Evolutionary conservation across 2,113 vertebrate genomes (phyloP).

Genomic region (Brachyhypopomus occidentalis): DNA sequence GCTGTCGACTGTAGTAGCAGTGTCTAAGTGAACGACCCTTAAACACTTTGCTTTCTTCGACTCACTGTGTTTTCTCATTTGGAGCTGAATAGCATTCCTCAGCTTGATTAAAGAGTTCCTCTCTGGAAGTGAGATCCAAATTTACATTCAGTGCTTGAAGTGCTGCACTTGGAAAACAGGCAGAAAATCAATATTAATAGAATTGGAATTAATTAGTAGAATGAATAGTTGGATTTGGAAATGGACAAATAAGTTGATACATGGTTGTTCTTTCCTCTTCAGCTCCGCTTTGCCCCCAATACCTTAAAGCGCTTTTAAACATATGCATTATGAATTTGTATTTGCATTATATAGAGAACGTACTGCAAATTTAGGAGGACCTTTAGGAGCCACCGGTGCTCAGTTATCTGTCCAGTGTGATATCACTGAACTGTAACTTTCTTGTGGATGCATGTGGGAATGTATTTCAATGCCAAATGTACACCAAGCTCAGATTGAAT

Average conservation of each 20-base stretch:
- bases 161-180: conserved; percentile 12
- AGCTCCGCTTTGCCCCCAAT: conserved; percentile 20
- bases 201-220: not conserved
- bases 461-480: not conserved
- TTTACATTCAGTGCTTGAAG: conserved; percentile 9
- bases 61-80: not conserved
- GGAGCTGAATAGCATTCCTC: not conserved
- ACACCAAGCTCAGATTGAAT: not conserved
- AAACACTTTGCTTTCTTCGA: not conserved
- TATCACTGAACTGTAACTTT: not conserved
- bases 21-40: not conserved
- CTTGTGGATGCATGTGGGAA: not conserved
- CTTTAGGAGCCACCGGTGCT: not conserved
- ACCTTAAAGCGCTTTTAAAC: conserved; percentile 2
- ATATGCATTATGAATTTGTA: not conserved
- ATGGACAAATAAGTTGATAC: conserved; percentile 34
- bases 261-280: conserved; percentile 15
- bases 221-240: conserved; percentile 36
- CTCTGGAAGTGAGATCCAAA: not conserved
- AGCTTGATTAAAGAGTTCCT: conserved; percentile 23
- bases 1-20: not conserved
- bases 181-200: not conserved
- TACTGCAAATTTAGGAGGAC: not conserved
- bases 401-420: not conserved
- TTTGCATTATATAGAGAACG: not conserved